Base-by-base conservation (phyloP, 2,113 vertebrate genomes). In the Parus major region DNA sequence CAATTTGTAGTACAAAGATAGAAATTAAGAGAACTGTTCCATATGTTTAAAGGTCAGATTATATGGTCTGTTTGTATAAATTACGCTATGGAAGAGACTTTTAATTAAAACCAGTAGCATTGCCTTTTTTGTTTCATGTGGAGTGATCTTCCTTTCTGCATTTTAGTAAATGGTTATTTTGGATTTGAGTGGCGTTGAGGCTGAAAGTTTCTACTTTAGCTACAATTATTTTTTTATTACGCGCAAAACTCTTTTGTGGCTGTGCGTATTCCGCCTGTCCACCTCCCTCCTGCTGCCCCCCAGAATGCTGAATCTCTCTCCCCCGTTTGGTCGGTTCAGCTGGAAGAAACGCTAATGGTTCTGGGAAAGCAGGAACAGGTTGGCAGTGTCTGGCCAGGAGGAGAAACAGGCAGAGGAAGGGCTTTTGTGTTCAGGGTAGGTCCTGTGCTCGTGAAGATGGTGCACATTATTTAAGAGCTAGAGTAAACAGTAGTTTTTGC, bases 351-450 rank as follows among this genome's bases (percentile, higher is more conserved):
- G 64, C 44, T 36, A 7, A 52, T 85, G 59, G 61, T 97, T 97
- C 95, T 97, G 69, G 77, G 96, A 97, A 97, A 97, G 79, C 75
- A 97, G 95, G 55, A 97, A 83, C 90, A 87, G 90, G 95, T 93
- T 95, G 86, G 77, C 90, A 91, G 4, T 92, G 87, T 86, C 82
- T 95, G 95, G 59, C 79, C 93, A 72, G 59, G 50, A 68, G n/a
- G 94, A 73, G 73, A 91, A 82, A 56, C 39, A 55, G 53, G 93
- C 93, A 94, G 50, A 97, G 97, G 95, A 90, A 96, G 95, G 94
- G 79, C 92, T 98, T 39, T 39, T 97, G 65, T 35, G 50, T 96
- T 96, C 91, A 94, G 95, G 65, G 97, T 96, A 97, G 97, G 95
- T 92, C 90, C 93, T 89, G 83, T 95, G 96, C 94, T 71, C 25